Evolutionary conservation across 2,113 vertebrate genomes (phyloP), one percentile per base, ranked within the genome.

Genomic region (Saimiri boliviensis): DNA sequence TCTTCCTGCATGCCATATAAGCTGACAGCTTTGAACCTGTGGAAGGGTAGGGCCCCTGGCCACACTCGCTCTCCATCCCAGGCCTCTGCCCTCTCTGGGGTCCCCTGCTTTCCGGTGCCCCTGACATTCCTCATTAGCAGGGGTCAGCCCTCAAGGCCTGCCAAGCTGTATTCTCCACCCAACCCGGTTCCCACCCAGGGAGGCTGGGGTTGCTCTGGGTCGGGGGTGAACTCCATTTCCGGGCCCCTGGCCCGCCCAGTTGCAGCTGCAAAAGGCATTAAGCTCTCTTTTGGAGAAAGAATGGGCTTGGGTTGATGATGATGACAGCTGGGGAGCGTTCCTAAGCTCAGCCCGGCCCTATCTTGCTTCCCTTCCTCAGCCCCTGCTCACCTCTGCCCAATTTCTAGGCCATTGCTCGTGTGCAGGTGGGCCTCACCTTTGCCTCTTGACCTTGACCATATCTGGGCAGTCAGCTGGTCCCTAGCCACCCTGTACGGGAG

Each of bases 251-350:
- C 91, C 93, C 88, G 0, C 96, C 94, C 93, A 96, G 73, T 79
- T 95, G 93, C 97, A 97, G 95, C 97, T 97, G 97, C 76, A 84
- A 89, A 98, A 95, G 73, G 80, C 95, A 83, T 98, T 95, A 89
- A 83, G 52, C 49, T 71, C 25, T 77, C 85, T 82, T 68, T 70
- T 93, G 12, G 77, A 87, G 93, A 76, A 94, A 97, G 93, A 93
- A 97, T 93, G 94, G 95, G 66, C 58, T 91, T 58, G 30, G 91
- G 40, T 84, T 95, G 90, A 95, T 94, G 91, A 80, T 81, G 86
- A 84, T 87, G 95, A 54, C 89, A 96, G 89, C 91, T 95, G 96
- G 86, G 54, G 27, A 92, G 32, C 60, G 52, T 91, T 97, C 71
- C 52, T 93, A 92, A 91, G 71, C 66, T 83, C 19, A 80, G 66